These are phyloP conservation scores for Prosopocoilus inquinatus DNA, from an alignment of 2,888 invertebrate genomes.

Conservation along the genomic window DNA sequence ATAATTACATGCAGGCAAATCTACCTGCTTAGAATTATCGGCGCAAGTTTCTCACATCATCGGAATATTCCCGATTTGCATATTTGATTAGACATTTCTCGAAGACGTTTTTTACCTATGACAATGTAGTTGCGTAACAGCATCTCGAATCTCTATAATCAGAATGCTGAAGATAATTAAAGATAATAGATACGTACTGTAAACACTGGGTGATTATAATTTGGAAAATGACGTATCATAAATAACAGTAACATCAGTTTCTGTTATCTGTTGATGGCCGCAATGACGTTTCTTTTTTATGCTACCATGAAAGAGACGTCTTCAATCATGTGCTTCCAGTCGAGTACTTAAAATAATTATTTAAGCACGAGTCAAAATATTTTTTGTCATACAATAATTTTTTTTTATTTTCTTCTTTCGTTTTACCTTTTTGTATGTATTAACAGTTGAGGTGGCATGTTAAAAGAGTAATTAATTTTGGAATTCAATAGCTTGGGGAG, in stretches of 20 bases:
- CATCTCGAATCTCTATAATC: background rate
- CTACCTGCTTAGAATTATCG: constrained; percentile 19
- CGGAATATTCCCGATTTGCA: constrained; percentile 1
- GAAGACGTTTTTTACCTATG: background rate
- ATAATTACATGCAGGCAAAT: constrained; percentile 23
- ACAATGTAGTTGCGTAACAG: background rate
- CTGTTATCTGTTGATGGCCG: background rate
- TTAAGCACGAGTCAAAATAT: no score
- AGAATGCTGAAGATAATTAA: background rate
- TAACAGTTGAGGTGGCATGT: no score
- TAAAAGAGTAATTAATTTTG: no score
- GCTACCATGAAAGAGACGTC: background rate
- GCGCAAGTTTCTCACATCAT: constrained; percentile 3
- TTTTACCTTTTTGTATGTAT: no score
- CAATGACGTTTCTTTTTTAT: background rate
- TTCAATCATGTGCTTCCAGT: background rate
- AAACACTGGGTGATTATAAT: background rate
- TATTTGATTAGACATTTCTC: background rate
- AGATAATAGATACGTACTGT: background rate
- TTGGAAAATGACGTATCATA: background rate
- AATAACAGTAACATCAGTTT: no score
- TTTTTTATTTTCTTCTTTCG: no score
- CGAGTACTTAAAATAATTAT: no score
- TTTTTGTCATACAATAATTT: no score
- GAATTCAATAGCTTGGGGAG: no score